Evolutionary conservation across 2,888 invertebrate species (phyloP).

Genomic region (Dasysyrphus tricinctus): DNA sequence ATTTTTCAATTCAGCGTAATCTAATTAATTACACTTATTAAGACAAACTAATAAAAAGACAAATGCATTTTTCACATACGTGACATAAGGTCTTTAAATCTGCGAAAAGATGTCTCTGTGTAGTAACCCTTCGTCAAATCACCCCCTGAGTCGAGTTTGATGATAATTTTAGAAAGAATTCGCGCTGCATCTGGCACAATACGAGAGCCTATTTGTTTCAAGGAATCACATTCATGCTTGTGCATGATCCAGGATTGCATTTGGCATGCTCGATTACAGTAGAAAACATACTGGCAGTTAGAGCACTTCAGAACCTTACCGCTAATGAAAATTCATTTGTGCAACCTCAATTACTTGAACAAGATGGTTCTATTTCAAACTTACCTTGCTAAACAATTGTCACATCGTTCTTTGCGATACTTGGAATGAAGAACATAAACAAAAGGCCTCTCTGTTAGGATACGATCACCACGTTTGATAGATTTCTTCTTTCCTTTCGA

Average conservation of each 20-base stretch:
- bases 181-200: constrained; percentile 92
- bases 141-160: constrained; percentile 86
- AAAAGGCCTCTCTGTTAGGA: constrained; percentile 90
- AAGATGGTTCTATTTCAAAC: constrained; percentile 76
- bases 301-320: constrained; percentile 91
- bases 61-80: constrained; percentile 86
- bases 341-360: background rate
- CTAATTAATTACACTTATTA: constrained; percentile 83
- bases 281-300: constrained; percentile 91
- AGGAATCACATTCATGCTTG: constrained; percentile 91
- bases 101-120: constrained; percentile 87
- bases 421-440: constrained; percentile 89
- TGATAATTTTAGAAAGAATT: constrained; percentile 90
- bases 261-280: constrained; percentile 93
- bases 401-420: constrained; percentile 89
- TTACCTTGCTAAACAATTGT: constrained; percentile 90
- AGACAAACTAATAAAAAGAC: background rate
- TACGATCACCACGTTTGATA: constrained; percentile 86
- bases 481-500: constrained; percentile 53
- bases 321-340: constrained; percentile 82
- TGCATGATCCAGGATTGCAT: constrained; percentile 92
- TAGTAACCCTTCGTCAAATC: constrained; percentile 88
- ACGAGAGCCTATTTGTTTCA: constrained; percentile 89
- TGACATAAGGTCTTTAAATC: constrained; percentile 94
- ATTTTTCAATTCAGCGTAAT: constrained; percentile 91